Evolutionary conservation across 2,888 invertebrate genomes (phyloP).

Genomic region (Dicyrtoma fusca): DNA sequence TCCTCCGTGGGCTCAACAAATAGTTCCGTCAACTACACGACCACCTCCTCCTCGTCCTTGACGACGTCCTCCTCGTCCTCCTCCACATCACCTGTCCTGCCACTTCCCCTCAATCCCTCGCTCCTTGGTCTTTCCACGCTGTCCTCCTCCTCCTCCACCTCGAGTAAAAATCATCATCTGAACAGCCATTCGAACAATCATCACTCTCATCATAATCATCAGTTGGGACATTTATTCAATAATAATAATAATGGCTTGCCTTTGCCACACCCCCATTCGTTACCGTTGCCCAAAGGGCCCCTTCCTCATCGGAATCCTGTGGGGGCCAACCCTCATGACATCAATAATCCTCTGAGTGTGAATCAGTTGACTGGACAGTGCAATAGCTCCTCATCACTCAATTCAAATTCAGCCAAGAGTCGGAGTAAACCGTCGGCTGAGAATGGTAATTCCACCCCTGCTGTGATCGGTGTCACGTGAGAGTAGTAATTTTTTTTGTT

Average conservation of each 20-base stretch:
- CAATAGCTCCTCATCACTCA: slow-evolving; percentile 54
- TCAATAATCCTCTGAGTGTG: slow-evolving; percentile 88
- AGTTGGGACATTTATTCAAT: slow-evolving; percentile 10
- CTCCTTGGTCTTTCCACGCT: slow-evolving; percentile 32
- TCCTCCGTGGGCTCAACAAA: slow-evolving; percentile 49
- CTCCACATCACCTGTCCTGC: slow-evolving; percentile 59
- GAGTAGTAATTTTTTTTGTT: slow-evolving; percentile 1
- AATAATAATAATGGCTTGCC: slow-evolving; percentile 35
- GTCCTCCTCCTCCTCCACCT: slow-evolving; percentile 57
- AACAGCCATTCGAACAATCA: slow-evolving; percentile 39
- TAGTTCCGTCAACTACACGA: slow-evolving; percentile 54
- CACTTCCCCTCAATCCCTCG: slow-evolving; percentile 42
- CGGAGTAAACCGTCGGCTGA: slow-evolving; percentile 35
- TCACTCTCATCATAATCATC: slow-evolving; percentile 25
- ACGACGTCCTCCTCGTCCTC: slow-evolving; percentile 63
- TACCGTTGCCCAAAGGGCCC: slow-evolving; percentile 48
- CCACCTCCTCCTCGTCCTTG: slow-evolving; percentile 58
- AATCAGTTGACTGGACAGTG: slow-evolving; percentile 81
- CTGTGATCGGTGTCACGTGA: slow-evolving; percentile 45
- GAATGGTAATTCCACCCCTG: slow-evolving; percentile 44
- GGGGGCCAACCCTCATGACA: slow-evolving; percentile 87
- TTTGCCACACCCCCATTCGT: slow-evolving; percentile 46
- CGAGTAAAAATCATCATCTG: slow-evolving; percentile 41
- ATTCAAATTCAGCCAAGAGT: slow-evolving; percentile 46
- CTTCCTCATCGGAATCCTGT: slow-evolving; percentile 74